Percentiles rank a stretch among this genome's conserved stretches.
Conservation (phyloP, 2,113 vertebrate genomes). For the Otis tarda region DNA sequence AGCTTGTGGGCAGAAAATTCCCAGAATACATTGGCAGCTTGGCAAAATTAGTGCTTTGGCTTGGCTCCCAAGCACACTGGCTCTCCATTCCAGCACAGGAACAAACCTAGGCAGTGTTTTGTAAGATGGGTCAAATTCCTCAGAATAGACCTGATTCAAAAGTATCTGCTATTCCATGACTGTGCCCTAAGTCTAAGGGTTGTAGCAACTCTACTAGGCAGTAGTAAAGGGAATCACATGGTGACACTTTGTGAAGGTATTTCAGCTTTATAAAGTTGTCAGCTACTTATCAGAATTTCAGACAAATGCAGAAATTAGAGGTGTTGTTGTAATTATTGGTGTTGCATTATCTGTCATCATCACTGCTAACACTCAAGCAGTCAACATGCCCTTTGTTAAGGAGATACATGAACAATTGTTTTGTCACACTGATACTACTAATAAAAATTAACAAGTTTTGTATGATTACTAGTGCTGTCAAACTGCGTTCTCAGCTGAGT, state of each 20-base stretch:
- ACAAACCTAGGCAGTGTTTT: slow-evolving; percentile 33
- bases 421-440: background rate
- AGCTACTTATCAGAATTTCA: background rate
- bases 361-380: background rate
- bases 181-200: background rate
- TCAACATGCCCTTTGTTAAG: background rate
- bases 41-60: slow-evolving; percentile 54
- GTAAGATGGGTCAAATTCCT: background rate
- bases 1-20: slow-evolving; percentile 68
- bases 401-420: background rate
- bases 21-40: slow-evolving; percentile 50
- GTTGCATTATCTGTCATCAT: background rate
- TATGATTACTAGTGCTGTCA: background rate
- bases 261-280: background rate
- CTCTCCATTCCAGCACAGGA: background rate
- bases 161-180: background rate
- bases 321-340: background rate
- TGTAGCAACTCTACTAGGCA: background rate
- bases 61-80: background rate
- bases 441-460: background rate
- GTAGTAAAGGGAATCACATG: background rate
- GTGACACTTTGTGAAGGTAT: background rate
- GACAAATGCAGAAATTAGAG: background rate
- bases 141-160: slow-evolving; percentile 9
- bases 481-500: background rate